Base-by-base conservation (phyloP, 1,140 invertebrate species). In the Choristoneura fumiferana region DNA sequence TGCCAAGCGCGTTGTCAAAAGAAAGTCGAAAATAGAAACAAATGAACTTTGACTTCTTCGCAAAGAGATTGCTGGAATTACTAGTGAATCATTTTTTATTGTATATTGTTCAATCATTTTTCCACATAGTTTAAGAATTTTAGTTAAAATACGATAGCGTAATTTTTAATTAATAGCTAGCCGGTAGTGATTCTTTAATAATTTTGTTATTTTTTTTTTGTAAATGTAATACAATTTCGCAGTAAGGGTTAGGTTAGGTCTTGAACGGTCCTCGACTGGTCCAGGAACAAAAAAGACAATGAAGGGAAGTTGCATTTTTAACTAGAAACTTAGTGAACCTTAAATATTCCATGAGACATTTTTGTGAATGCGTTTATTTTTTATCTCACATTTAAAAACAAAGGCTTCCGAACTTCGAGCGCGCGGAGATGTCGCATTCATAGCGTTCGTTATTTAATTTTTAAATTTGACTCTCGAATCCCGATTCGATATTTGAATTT, bases 61-160 rank as follows among this genome's bases (percentile, higher is more conserved):
- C 57, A 57, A 60, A 71, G 80, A 77, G 77, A 76, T 82, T 79
- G 75, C 80, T 81, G 78, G 69, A 49, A 69, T 81, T 85, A 80
- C 79, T 85, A 87, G 81, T 84, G 76, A 87, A 87, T 81, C 80
- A 79, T 85, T 88, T 87, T n/a, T 86, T 86, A 85, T 84, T 87
- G 81, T 88, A 85, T 82, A 88, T 85, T 87, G 84, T 88, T 88
- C 82, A 73, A 88, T 84, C 69, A 83, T 87, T 85, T 84, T 85
- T 88, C 85, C 82, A 87, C 78, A 76, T 87, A 88, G 78, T 79
- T 84, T 88, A 87, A 84, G 82, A 54, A 82, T 87, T 85, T 88
- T 87, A 88, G 82, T 87, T 88, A 73, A 29, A 49, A 78, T 84
- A 85, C 62, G 68, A 66, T 88, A 88, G 84, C 66, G 78, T 88